Evolutionary conservation across 2,113 vertebrate species (phyloP), one percentile per base, ranked within the genome.

Genomic region (Callopanchax toddi): DNA sequence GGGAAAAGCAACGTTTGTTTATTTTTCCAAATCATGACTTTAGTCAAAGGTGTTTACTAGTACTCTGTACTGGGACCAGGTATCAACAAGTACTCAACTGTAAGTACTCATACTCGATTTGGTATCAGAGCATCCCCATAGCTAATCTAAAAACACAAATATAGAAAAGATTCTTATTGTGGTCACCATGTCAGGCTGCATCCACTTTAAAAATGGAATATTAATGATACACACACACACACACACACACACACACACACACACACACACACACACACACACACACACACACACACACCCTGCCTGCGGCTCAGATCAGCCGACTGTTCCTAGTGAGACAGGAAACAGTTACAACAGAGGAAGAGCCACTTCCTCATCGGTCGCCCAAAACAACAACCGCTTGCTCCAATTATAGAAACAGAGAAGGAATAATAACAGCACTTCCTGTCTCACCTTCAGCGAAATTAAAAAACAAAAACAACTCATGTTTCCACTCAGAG

Each of bases 301-400:
- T 11, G 18, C n/a, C 25, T 21, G 26, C 18, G 3, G 51, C 72
- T 78, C 55, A 69, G 21, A 58, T 76, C 67, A 71, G 46, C 40
- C 26, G 67, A 84, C 69, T 65, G 83, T 83, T 86, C 82, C 77
- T 79, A 42, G 68, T 77, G 72, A 85, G 78, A 83, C 76, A 89
- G 78, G 83, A 87, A 86, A 76, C 76, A 82, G 81, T 81, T 81
- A 84, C 83, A 82, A 82, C 67, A 87, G 76, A 89, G 89, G 87
- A 92, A 92, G 88, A 80, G 71, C 71, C 77, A 85, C 90, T 91
- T 92, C 91, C 90, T 90, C 87, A 77, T 89, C 49, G 56, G 67
- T 71, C 39, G 48, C 70, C 79, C 67, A 82, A 82, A 77, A 84
- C 76, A 83, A 84, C 66, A 73, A 84, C 71, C 45, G 36, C 55